phyloP scores from a whole-genome alignment of 2,113 vertebrate genomes.

The Rhynchopsitta pachyrhyncha region DNA sequence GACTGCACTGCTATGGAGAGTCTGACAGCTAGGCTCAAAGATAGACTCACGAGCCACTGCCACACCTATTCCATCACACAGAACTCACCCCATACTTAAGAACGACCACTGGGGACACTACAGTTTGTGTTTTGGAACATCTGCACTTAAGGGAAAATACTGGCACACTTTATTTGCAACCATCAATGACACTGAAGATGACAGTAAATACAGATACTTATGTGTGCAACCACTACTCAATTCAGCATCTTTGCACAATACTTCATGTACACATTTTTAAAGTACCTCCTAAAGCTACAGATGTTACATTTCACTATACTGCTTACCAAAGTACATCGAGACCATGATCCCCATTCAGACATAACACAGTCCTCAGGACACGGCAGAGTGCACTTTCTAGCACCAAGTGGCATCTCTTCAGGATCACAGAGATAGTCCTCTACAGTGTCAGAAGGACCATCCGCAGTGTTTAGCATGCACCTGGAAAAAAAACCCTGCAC shows the following conservation, averaged over 20 bases:
- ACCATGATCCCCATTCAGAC: conserved; percentile 93
- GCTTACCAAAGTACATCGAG: conserved; percentile 88
- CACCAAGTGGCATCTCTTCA: conserved; percentile 94
- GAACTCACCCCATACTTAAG: neutral
- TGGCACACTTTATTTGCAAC: neutral
- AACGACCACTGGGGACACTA: neutral
- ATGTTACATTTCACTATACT: neutral
- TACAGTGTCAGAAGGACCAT: conserved; percentile 90
- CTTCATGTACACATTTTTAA: neutral
- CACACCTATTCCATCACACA: neutral
- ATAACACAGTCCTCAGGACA: conserved; percentile 96
- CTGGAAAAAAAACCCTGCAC: conserved; percentile 69
- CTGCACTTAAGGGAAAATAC: neutral
- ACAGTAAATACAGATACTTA: neutral
- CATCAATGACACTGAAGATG: neutral
- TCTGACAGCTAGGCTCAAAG: neutral
- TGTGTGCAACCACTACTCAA: neutral
- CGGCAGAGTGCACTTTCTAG: conserved; percentile 87
- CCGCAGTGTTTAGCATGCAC: conserved; percentile 95
- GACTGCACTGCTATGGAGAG: neutral
- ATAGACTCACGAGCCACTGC: neutral
- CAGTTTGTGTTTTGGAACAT: neutral
- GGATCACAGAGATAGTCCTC: conserved; percentile 98
- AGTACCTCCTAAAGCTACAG: neutral
- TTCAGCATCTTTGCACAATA: neutral